Percentiles rank a stretch among this genome's conserved stretches.
phyloP scores from a whole-genome alignment of 2,888 invertebrate genomes.

The Epinotia demarniana region DNA sequence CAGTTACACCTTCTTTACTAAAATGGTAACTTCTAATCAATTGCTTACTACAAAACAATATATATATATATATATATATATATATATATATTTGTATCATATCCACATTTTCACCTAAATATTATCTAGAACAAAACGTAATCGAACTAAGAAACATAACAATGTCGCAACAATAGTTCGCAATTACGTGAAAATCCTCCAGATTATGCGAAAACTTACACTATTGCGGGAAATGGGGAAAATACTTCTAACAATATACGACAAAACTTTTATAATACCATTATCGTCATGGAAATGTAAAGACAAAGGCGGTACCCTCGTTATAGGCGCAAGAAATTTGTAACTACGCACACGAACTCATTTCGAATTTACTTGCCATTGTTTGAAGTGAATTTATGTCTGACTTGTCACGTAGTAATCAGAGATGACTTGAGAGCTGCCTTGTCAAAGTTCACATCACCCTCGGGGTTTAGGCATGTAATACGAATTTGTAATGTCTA shows the following conservation, averaged over 20 bases:
- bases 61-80: neutral
- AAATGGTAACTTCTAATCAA: neutral
- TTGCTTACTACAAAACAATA: neutral
- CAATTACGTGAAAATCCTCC: slow-evolving; percentile 38
- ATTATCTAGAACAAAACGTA: slow-evolving; percentile 3
- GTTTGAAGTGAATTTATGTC: slow-evolving; percentile 42
- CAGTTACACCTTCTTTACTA: neutral
- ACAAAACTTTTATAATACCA: slow-evolving; percentile 43
- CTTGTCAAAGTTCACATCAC: slow-evolving; percentile 44
- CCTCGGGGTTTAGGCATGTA: slow-evolving; percentile 24
- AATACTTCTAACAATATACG: slow-evolving; percentile 35
- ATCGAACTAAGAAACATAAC: slow-evolving; percentile 24
- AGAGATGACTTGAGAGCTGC: slow-evolving; percentile 42
- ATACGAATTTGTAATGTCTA: slow-evolving; percentile 28
- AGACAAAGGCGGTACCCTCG: slow-evolving; percentile 36
- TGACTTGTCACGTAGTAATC: slow-evolving; percentile 44
- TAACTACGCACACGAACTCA: slow-evolving; percentile 41
- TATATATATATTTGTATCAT: neutral
- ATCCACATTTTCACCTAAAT: neutral
- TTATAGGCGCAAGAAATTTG: slow-evolving; percentile 42
- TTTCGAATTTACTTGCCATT: slow-evolving; percentile 43
- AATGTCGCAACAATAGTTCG: slow-evolving; percentile 25
- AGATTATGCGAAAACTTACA: slow-evolving; percentile 44
- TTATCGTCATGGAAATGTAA: slow-evolving; percentile 35
- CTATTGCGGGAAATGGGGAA: slow-evolving; percentile 41